Evolutionary conservation across 2,888 invertebrate genomes (phyloP).

Genomic region (Fabriciana adippe): DNA sequence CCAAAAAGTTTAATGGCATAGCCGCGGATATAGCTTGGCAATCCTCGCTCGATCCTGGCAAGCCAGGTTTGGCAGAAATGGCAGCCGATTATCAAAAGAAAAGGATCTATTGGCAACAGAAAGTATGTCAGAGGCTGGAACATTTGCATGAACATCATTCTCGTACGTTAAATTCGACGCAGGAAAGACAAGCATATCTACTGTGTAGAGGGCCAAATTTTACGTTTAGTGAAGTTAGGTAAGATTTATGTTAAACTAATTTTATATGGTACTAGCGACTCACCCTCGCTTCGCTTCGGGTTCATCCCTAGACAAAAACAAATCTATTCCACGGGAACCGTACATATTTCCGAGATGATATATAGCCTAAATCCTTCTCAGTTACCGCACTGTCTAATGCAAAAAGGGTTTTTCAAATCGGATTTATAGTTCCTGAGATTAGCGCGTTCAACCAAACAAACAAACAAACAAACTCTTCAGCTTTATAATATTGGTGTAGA

Average conservation of each 20-base stretch:
- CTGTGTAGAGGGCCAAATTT: slow-evolving; percentile 85
- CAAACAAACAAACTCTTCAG: no score
- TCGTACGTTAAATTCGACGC: slow-evolving; percentile 58
- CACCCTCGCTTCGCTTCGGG: no score
- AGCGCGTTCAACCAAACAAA: no score
- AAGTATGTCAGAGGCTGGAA: slow-evolving; percentile 53
- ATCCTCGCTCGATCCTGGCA: slow-evolving; percentile 56
- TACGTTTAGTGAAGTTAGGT: slow-evolving; percentile 80
- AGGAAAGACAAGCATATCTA: slow-evolving; percentile 80
- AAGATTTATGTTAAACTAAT: slow-evolving; percentile 40
- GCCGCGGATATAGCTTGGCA: slow-evolving; percentile 71
- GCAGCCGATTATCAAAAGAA: slow-evolving; percentile 55
- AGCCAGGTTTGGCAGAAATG: slow-evolving; percentile 49
- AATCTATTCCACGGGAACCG: no score
- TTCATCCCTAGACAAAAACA: no score
- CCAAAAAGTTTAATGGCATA: slow-evolving; percentile 56
- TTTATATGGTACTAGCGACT: neutral
- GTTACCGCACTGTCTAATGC: no score
- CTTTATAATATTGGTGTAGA: no score
- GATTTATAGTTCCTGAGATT: no score
- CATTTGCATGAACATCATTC: slow-evolving; percentile 48
- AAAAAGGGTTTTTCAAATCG: no score
- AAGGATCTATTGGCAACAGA: slow-evolving; percentile 60
- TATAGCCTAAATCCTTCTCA: no score
- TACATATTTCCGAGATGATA: no score